Conservation (phyloP, 2,113 vertebrate genomes). For the Zapus hudsonius region DNA sequence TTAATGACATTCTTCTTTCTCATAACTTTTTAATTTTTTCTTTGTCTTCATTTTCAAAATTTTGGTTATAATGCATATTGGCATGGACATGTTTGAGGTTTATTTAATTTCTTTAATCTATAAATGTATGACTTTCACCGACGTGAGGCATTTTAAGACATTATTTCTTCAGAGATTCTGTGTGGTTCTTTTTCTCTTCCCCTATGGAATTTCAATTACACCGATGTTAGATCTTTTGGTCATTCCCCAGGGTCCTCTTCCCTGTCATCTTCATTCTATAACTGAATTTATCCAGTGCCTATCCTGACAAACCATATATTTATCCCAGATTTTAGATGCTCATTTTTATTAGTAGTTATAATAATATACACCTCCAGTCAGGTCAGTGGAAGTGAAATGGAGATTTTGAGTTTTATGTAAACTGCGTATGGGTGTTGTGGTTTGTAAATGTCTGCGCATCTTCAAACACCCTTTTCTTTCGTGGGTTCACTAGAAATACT, state of each 20-base stretch:
- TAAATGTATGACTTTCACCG: conserved; percentile 11
- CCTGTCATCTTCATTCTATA: neutral
- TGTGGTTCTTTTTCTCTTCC: neutral
- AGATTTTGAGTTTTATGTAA: conserved; percentile 45
- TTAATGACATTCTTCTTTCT: neutral
- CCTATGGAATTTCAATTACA: neutral
- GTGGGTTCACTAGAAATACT: neutral
- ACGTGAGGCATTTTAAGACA: conserved; percentile 14
- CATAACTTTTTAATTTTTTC: neutral
- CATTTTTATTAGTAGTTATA: conserved; percentile 18
- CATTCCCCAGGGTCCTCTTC: neutral
- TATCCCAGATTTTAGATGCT: conserved; percentile 49
- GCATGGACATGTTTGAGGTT: neutral
- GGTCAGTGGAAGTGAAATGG: neutral
- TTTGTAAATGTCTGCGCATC: conserved; percentile 11
- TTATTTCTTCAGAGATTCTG: neutral
- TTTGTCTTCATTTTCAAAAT: conserved; percentile 31
- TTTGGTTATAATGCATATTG: neutral
- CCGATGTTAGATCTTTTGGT: neutral
- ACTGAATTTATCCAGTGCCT: neutral
- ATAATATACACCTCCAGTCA: neutral
- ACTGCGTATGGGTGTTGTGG: neutral
- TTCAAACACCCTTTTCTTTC: neutral
- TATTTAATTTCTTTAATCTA: neutral
- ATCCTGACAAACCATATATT: conserved; percentile 7